Percentiles rank a stretch among this genome's conserved stretches.
Evolutionary conservation across 1,140 invertebrate genomes (phyloP).

Genomic region (Drosophila ohnishii): DNA sequence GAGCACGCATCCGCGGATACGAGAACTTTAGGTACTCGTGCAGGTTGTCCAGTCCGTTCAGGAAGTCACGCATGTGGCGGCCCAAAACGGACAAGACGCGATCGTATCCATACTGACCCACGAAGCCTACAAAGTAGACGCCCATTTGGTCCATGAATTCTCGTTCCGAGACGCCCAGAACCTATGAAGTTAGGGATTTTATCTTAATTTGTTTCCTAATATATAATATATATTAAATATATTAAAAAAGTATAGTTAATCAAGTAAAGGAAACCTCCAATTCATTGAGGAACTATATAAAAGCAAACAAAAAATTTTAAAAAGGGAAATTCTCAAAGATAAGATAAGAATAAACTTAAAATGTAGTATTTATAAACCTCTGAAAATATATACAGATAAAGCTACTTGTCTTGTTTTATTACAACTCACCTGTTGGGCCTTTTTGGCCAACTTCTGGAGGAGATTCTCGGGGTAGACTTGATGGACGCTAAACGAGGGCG

Average conservation of each 20-base stretch:
- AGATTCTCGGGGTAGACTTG: constrained; percentile 96
- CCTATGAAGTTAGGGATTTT: constrained; percentile 84
- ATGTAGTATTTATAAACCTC: not conserved
- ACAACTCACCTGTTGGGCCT: constrained; percentile 89
- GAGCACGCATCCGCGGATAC: constrained; percentile 95
- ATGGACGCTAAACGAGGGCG: constrained; percentile 94
- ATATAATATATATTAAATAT: too few relatives aligned
- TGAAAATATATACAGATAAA: not conserved
- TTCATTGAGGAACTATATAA: not conserved
- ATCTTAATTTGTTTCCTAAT: not conserved
- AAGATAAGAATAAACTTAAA: not conserved
- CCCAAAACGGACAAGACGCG: constrained; percentile 94
- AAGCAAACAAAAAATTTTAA: not conserved
- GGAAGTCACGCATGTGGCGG: constrained; percentile 96
- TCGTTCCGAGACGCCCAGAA: constrained; percentile 91
- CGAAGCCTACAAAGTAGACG: constrained; percentile 94
- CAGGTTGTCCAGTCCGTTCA: constrained; percentile 97
- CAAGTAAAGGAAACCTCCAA: too few relatives aligned
- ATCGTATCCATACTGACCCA: constrained; percentile 98
- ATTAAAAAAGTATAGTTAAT: too few relatives aligned
- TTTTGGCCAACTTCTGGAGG: constrained; percentile 92
- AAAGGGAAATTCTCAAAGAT: not conserved
- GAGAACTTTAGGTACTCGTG: constrained; percentile 99
- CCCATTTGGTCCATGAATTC: constrained; percentile 96
- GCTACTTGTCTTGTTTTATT: not conserved